A percentile compares a stretch with the other conserved stretches of the same genome.
Evolutionary conservation across 1,140 invertebrate genomes (phyloP).

Genomic region (Drosophila tristis): DNA sequence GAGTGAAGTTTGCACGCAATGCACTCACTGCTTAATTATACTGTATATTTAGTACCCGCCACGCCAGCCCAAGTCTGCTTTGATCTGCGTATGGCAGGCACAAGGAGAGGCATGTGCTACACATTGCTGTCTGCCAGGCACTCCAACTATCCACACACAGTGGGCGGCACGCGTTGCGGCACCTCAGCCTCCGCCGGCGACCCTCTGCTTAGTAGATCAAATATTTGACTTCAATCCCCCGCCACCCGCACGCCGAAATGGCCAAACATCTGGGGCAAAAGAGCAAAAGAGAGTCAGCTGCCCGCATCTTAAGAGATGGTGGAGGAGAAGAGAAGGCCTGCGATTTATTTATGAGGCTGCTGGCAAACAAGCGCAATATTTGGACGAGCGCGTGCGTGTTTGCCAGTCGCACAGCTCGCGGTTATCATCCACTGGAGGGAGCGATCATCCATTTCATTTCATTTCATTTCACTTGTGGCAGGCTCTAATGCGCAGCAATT

Average conservation of each 20-base stretch:
- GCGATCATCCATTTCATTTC: not conserved
- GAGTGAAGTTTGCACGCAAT: no score
- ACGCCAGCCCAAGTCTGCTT: conserved; percentile 2
- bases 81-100: conserved; percentile 35
- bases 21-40: no score
- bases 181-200: not conserved
- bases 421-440: conserved; percentile 3
- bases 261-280: conserved; percentile 51
- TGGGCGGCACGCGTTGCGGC: conserved; percentile 5
- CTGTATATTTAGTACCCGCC: not conserved
- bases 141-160: not conserved
- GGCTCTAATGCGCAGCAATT: conserved; percentile 71
- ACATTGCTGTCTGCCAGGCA: not conserved
- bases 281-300: conserved; percentile 30
- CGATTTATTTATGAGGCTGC: conserved; percentile 73
- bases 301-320: conserved; percentile 45
- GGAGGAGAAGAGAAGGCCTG: conserved; percentile 36
- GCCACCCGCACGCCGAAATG: conserved; percentile 1
- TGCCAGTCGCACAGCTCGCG: conserved; percentile 45
- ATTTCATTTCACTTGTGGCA: conserved; percentile 37
- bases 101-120: conserved; percentile 14
- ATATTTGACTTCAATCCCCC: conserved; percentile 61
- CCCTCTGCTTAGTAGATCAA: conserved; percentile 23
- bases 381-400: conserved; percentile 56
- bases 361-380: conserved; percentile 79